Evolutionary conservation across 2,888 invertebrate species (phyloP).

Genomic region (Plusia festucae): DNA sequence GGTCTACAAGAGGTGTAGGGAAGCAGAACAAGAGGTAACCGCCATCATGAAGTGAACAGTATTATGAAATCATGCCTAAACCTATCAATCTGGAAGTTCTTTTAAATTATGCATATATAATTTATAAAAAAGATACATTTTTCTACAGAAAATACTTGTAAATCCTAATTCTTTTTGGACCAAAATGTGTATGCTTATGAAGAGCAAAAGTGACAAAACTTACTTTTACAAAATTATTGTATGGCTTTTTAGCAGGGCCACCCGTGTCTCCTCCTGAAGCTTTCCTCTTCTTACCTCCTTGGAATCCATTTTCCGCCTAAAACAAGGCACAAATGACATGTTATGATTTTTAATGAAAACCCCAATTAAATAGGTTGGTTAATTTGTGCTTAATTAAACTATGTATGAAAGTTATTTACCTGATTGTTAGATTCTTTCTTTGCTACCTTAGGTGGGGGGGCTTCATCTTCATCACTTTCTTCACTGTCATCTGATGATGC

Average conservation of each 20-base stretch:
- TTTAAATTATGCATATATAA: too few relatives aligned
- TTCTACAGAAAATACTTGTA: too few relatives aligned
- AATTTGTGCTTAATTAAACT: too few relatives aligned
- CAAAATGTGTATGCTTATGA: background rate
- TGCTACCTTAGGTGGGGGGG: conserved; percentile 67
- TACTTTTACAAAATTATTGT: conserved; percentile 93
- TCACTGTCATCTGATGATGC: conserved; percentile 69
- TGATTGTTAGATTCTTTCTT: conserved; percentile 64
- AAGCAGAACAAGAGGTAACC: too few relatives aligned
- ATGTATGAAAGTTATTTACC: conserved; percentile 57
- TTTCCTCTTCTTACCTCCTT: conserved; percentile 82
- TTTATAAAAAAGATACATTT: too few relatives aligned
- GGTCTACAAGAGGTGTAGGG: too few relatives aligned
- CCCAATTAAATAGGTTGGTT: too few relatives aligned
- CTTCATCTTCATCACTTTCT: conserved; percentile 68
- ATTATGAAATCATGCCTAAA: too few relatives aligned
- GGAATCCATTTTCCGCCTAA: conserved; percentile 67
- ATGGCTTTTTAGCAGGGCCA: conserved; percentile 88
- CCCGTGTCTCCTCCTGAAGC: conserved; percentile 76
- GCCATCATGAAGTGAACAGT: too few relatives aligned
- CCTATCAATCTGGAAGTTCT: too few relatives aligned
- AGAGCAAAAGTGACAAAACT: conserved; percentile 10
- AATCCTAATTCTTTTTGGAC: too few relatives aligned
- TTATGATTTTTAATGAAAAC: too few relatives aligned
- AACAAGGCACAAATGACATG: conserved; percentile 27